Evolutionary conservation across 2,888 invertebrate genomes (phyloP).

Genomic region (Drosophila birchii): DNA sequence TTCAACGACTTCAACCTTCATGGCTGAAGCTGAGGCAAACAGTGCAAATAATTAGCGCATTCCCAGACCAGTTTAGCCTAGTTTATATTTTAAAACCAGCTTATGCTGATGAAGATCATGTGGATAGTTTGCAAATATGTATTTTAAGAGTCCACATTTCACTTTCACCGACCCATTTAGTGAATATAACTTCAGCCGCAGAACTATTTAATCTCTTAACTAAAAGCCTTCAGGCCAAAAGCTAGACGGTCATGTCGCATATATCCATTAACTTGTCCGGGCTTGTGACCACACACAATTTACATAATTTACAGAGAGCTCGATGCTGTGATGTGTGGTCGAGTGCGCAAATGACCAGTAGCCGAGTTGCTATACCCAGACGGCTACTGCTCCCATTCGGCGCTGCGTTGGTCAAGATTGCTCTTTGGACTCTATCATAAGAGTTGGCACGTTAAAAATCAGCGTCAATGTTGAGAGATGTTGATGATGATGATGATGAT

Average conservation of each 20-base stretch:
- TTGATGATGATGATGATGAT: constrained; percentile 1
- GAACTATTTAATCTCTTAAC: neutral
- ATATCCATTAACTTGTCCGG: constrained; percentile 10
- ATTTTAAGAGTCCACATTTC: neutral
- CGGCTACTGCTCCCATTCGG: constrained; percentile 47
- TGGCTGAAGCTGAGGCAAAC: neutral
- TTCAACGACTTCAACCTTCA: constrained; percentile 5
- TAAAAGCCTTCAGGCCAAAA: neutral
- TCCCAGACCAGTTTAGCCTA: neutral
- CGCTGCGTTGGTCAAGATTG: constrained; percentile 38
- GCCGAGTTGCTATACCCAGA: constrained; percentile 15
- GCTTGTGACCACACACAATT: constrained; percentile 10
- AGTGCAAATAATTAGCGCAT: neutral
- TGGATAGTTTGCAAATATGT: neutral
- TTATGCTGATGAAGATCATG: neutral
- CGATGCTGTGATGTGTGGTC: constrained; percentile 19
- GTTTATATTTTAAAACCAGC: neutral
- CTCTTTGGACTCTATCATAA: constrained; percentile 72
- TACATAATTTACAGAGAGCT: constrained; percentile 28
- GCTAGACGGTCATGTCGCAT: neutral
- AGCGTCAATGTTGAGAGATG: constrained; percentile 18
- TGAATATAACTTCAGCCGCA: neutral
- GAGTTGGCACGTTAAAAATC: constrained; percentile 41
- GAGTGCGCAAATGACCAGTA: constrained; percentile 15
- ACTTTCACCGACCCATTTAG: neutral